Evolutionary conservation across 2,113 vertebrate genomes (phyloP).

Genomic region (Elgaria multicarinata): DNA sequence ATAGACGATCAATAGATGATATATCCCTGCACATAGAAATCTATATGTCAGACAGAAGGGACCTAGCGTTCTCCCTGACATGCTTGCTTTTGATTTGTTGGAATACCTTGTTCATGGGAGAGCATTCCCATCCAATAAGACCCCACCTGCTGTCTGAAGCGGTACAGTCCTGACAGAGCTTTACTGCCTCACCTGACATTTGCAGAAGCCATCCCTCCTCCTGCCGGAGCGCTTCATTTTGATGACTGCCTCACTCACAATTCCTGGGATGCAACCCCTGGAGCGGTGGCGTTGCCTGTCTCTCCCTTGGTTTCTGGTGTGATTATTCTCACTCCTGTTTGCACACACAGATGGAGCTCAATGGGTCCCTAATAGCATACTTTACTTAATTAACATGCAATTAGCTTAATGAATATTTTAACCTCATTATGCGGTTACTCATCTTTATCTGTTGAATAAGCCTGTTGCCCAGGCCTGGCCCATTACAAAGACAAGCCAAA

Average conservation of each 20-base stretch:
- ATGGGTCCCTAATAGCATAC: constrained; percentile 69
- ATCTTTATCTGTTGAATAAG: constrained; percentile 70
- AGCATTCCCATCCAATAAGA: not conserved
- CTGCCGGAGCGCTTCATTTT: not conserved
- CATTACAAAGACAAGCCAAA: constrained; percentile 60
- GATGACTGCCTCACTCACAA: not conserved
- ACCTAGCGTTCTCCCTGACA: not conserved
- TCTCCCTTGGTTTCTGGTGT: constrained; percentile 47
- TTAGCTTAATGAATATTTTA: constrained; percentile 83
- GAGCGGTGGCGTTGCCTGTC: constrained; percentile 26
- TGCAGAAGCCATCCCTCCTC: not conserved
- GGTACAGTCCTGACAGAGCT: too few relatives aligned
- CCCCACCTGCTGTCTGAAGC: not conserved
- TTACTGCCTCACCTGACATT: not conserved
- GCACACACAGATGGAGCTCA: constrained; percentile 75
- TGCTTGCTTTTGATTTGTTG: not conserved
- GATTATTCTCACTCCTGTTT: constrained; percentile 68
- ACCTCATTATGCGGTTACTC: constrained; percentile 70
- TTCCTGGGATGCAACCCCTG: not conserved
- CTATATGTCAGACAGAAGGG: not conserved
- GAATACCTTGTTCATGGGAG: not conserved
- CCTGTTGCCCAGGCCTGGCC: constrained; percentile 60
- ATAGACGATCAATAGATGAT: not conserved
- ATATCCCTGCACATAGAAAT: not conserved
- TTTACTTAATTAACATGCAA: constrained; percentile 81